Base-by-base conservation (phyloP, 2,113 vertebrate genomes). In the Emydura subglobosa region DNA sequence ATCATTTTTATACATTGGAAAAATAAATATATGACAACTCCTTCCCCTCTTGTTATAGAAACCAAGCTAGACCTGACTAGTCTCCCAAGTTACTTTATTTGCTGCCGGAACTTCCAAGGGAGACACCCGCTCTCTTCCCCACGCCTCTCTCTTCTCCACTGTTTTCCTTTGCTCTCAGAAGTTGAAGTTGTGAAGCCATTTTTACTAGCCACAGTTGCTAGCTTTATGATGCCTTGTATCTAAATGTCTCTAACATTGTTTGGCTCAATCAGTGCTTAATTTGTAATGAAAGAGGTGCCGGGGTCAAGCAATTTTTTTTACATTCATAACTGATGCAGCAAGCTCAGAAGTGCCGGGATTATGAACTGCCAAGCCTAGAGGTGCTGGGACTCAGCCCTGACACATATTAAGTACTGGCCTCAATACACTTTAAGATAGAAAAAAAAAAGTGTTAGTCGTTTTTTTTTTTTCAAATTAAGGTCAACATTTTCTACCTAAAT, bases 401-500 rank as follows among this genome's bases (percentile, higher is more conserved):
- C 65, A 72, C n/a, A 31, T 39, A n/a, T 72, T 10, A 72, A 72
- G 17, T 19, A 72, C 2, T 39, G 34, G 9, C n/a, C 9, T 72
- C 65, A 68, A 22, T 72, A 47, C 24, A 59, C 42, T 89, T 92
- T 44, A 50, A 42, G 1, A 1, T 12, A 42, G 14, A 8, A 84
- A 96, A 49, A 11, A 47, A 87, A 94, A 5, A 57, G 57, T 50
- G 78, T 29, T 47, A 12, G 12, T 27, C 6, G 1, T 27, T 27
- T 34, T 42, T 44, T 44, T 44, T 76, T 47, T 47, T 57, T 72
- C 87, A 74, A 88, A 24, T 79, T 10, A 65, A 86, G 85, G 49
- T 25, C 47, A 19, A 27, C 8, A 1, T 34, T 39, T 83, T 80
- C 11, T 82, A 47, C 78, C 0, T 1, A 0, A 50, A 87, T 61